These are phyloP conservation scores for Eidolon helvum DNA, from an alignment of 2,113 vertebrate species.

Conservation along the genomic window DNA sequence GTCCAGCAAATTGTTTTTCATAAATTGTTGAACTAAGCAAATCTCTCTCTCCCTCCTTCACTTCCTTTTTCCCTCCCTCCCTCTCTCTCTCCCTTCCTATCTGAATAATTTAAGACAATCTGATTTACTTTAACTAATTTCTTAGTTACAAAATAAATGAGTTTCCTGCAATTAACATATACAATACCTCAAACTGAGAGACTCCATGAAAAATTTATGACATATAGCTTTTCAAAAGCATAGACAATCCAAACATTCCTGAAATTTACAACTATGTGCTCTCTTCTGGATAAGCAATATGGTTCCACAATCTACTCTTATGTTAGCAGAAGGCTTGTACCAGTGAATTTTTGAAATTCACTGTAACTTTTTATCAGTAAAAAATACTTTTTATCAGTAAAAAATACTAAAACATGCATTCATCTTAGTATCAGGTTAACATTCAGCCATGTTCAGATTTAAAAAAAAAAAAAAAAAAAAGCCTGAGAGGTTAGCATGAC, in stretches of 20 bases:
- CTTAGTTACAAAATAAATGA: not conserved
- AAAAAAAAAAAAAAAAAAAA: constrained; percentile 30
- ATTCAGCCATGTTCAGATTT: constrained; percentile 31
- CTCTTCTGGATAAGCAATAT: not conserved
- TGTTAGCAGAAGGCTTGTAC: not conserved
- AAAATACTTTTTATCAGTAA: constrained; percentile 4
- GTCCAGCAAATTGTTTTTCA: not conserved
- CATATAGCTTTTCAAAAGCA: not conserved
- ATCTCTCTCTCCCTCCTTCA: too few relatives aligned
- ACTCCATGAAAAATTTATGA: not conserved
- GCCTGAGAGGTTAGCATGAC: not conserved
- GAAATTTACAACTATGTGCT: not conserved
- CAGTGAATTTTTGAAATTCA: not conserved
- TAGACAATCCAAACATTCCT: not conserved
- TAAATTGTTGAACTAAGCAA: not conserved
- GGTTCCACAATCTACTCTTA: not conserved
- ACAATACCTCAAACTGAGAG: not conserved
- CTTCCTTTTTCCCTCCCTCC: not conserved
- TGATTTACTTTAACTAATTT: not conserved
- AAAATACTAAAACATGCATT: not conserved
- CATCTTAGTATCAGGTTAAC: constrained; percentile 5
- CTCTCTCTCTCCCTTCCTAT: not conserved
- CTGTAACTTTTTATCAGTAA: not conserved
- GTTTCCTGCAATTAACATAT: not conserved
- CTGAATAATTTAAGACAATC: not conserved